phyloP scores from a whole-genome alignment of 2,888 invertebrate species.

The Lepidochrysops patricia region DNA sequence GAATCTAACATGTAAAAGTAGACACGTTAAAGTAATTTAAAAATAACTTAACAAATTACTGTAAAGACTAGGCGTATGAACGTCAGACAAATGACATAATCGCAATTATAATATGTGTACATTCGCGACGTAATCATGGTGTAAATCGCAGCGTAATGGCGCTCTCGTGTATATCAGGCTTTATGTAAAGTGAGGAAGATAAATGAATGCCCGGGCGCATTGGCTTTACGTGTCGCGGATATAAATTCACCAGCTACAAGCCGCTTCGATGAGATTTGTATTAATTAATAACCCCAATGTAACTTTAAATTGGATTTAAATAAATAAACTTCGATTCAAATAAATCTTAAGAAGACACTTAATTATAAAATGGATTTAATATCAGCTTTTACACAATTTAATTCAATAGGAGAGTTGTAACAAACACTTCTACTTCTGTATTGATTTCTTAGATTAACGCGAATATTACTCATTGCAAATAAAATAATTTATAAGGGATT shows the following conservation, averaged over 20 bases:
- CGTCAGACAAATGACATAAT: too few species aligned
- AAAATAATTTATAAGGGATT: too few species aligned
- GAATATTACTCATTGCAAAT: too few species aligned
- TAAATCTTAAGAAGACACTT: not conserved
- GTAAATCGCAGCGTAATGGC: not conserved
- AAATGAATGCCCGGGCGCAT: conserved; percentile 22
- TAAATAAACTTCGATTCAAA: not conserved
- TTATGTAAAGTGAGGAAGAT: conserved; percentile 23
- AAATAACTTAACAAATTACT: too few species aligned
- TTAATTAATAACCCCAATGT: conserved; percentile 7
- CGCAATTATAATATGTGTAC: too few species aligned
- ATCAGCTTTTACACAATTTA: not conserved
- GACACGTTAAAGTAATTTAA: too few species aligned
- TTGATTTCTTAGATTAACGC: too few species aligned
- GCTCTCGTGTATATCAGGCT: conserved; percentile 11
- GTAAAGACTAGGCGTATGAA: too few species aligned
- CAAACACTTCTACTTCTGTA: not conserved
- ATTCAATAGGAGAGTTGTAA: not conserved
- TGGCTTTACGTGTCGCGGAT: conserved; percentile 24
- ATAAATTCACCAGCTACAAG: conserved; percentile 25
- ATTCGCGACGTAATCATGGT: too few species aligned
- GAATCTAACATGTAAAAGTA: too few species aligned
- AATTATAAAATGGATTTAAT: not conserved
- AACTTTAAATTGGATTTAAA: conserved; percentile 7
- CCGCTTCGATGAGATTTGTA: conserved; percentile 24